Evolutionary conservation across 2,888 invertebrate species (phyloP).

Genomic region (Andrena praecox): DNA sequence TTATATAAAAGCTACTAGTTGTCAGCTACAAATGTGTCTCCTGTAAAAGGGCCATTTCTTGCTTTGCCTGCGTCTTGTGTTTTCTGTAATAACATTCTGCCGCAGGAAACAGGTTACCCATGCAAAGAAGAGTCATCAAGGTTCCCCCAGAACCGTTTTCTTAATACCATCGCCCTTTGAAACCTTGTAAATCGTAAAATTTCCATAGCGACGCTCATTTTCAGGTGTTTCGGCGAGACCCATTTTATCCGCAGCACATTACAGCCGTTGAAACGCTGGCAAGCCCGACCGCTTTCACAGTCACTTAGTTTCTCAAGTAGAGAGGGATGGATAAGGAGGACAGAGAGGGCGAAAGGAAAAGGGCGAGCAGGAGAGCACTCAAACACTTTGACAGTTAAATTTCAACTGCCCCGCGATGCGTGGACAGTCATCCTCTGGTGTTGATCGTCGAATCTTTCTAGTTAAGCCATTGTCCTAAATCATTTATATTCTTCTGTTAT

Average conservation of each 20-base stretch:
- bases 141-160: not conserved
- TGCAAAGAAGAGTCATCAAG: not conserved
- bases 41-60: not conserved
- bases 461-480: no score
- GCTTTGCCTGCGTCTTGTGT: not conserved
- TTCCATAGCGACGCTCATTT: constrained; percentile 15
- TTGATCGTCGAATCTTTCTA: constrained; percentile 64
- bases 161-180: not conserved
- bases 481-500: no score
- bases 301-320: constrained; percentile 76
- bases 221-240: constrained; percentile 40
- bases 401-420: constrained; percentile 74
- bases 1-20: no score
- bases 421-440: constrained; percentile 65
- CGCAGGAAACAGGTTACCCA: not conserved
- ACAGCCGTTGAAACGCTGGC: constrained; percentile 49
- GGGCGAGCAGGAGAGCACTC: constrained; percentile 70
- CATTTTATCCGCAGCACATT: constrained; percentile 41
- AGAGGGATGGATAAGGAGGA: constrained; percentile 47
- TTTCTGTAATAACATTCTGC: not conserved
- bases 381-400: constrained; percentile 80
- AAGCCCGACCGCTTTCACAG: constrained; percentile 75
- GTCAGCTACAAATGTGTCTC: no score
- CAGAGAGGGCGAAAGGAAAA: constrained; percentile 43
- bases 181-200: constrained; percentile 6